Percentiles rank a stretch among this genome's conserved stretches.
Evolutionary conservation across 2,113 vertebrate genomes (phyloP).

Genomic region (Gobius niger): DNA sequence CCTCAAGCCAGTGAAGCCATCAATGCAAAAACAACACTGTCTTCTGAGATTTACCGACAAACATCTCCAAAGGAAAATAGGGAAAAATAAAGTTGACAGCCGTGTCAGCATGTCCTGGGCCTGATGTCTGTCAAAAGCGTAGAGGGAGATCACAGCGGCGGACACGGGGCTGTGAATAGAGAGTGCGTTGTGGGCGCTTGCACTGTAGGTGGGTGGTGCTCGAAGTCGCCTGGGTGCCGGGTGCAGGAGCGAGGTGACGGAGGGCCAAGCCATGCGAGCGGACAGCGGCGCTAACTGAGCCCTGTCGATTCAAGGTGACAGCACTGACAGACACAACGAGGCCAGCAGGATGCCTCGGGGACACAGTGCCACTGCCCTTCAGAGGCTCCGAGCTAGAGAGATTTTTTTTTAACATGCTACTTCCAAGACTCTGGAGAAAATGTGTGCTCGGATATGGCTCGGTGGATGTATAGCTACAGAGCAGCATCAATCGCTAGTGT

Average conservation of each 20-base stretch:
- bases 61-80: constrained; percentile 22
- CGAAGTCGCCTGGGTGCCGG: background rate
- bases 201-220: constrained; percentile 19
- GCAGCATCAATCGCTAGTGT: too few species aligned
- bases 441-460: constrained; percentile 3
- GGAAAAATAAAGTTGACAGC: constrained; percentile 38
- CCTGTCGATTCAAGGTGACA: constrained; percentile 58
- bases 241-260: constrained; percentile 25
- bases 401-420: constrained; percentile 16
- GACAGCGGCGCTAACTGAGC: constrained; percentile 34
- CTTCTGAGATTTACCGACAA: constrained; percentile 38
- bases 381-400: constrained; percentile 13
- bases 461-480: too few species aligned
- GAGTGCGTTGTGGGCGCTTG: constrained; percentile 20
- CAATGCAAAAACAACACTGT: constrained; percentile 38
- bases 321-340: constrained; percentile 67
- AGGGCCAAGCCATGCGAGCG: constrained; percentile 36
- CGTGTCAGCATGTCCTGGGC: constrained; percentile 36
- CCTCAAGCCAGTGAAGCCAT: constrained; percentile 11
- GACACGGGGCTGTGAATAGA: constrained; percentile 32
- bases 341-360: constrained; percentile 52
- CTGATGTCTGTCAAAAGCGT: constrained; percentile 35
- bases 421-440: constrained; percentile 5
- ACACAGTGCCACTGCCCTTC: constrained; percentile 36
- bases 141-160: constrained; percentile 19